Conservation (phyloP, 2,888 invertebrate species). For the Callosobruchus maculatus region DNA sequence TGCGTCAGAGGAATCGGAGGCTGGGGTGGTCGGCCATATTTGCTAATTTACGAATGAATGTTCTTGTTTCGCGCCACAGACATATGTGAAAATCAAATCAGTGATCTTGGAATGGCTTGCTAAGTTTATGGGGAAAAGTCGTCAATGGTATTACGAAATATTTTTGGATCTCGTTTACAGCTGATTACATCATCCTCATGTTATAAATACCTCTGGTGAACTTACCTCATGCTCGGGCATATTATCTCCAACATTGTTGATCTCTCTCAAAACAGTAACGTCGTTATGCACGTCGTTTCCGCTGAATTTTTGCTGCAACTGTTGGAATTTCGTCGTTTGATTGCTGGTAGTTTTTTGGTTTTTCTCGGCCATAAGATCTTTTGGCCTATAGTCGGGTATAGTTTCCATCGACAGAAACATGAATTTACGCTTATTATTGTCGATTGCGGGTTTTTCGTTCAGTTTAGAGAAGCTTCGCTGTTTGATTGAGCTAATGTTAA, state of each 20-base stretch:
- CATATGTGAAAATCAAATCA: no score
- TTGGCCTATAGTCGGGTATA: conserved; percentile 79
- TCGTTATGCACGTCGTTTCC: conserved; percentile 51
- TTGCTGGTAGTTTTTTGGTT: conserved; percentile 72
- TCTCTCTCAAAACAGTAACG: conserved; percentile 56
- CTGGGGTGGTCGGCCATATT: no score
- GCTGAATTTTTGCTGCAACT: conserved; percentile 72
- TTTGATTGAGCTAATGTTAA: conserved; percentile 30
- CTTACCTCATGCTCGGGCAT: conserved; percentile 58
- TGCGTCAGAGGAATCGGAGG: no score
- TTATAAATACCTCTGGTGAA: conserved; percentile 6
- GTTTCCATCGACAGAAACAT: conserved; percentile 84
- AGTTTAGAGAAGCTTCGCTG: conserved; percentile 35
- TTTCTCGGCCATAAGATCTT: conserved; percentile 64
- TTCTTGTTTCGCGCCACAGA: no score
- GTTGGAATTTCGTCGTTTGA: conserved; percentile 77
- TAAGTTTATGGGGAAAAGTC: no score
- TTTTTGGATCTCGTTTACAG: no score
- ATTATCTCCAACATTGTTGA: conserved; percentile 57
- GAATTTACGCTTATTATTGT: conserved; percentile 82
- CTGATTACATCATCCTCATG: no score
- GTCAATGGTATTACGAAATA: no score
- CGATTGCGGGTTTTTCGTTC: conserved; percentile 53
- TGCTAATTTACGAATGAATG: no score
- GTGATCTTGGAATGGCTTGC: no score